phyloP scores from a whole-genome alignment of 2,888 invertebrate genomes.

The Thyatira batis region DNA sequence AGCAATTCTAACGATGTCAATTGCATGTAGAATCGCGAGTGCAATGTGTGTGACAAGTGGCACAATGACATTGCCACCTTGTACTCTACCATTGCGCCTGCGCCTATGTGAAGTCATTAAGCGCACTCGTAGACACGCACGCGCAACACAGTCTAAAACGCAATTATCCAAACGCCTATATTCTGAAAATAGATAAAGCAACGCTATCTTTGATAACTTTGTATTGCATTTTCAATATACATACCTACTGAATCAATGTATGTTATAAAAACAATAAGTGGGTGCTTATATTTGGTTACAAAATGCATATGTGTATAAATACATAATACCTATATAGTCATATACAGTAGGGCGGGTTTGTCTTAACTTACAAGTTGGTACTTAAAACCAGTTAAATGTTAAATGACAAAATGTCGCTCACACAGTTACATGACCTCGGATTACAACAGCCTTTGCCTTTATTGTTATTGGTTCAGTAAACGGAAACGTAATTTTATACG shows the following conservation, averaged over 20 bases:
- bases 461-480: constrained; percentile 46
- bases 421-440: constrained; percentile 66
- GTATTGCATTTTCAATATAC: neutral
- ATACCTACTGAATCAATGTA: constrained; percentile 3
- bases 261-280: neutral
- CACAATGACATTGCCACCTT: constrained; percentile 32
- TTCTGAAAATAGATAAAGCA: constrained; percentile 18
- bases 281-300: neutral
- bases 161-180: constrained; percentile 23
- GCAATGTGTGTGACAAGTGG: constrained; percentile 32
- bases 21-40: constrained; percentile 21
- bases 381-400: constrained; percentile 14
- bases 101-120: constrained; percentile 15
- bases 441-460: constrained; percentile 66
- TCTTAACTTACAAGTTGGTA: neutral
- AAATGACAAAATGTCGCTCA: constrained; percentile 45
- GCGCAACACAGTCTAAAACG: constrained; percentile 21
- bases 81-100: constrained; percentile 7
- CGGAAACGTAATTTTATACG: constrained; percentile 30
- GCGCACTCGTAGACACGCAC: constrained; percentile 21
- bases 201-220: neutral
- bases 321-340: no score
- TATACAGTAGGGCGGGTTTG: neutral
- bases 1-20: constrained; percentile 17
- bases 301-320: no score